A percentile compares a stretch with the other conserved stretches of the same genome.
These are phyloP conservation scores for Halcyon malimbica DNA, from an alignment of 2,113 vertebrate genomes.

Conservation along the genomic window DNA sequence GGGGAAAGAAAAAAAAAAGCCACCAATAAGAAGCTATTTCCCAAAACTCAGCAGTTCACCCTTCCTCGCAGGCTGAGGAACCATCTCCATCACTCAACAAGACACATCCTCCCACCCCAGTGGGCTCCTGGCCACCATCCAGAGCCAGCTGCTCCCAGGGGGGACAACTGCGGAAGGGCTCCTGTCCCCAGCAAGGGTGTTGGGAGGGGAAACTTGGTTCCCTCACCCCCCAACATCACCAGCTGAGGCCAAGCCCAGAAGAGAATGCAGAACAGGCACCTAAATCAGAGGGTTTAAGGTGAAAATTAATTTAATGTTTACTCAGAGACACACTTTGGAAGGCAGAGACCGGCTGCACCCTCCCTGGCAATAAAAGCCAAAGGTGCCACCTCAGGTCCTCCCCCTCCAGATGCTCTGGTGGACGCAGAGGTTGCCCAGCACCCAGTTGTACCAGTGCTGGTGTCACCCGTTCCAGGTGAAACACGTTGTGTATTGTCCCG, in stretches of 20 bases:
- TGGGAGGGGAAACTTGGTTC: accelerated
- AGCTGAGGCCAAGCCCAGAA: accelerated
- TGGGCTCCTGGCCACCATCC: accelerated
- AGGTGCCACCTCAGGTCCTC: too few species aligned
- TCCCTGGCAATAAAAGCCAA: too few species aligned
- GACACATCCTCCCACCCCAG: neutral
- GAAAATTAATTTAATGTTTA: neutral
- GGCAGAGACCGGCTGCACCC: accelerated
- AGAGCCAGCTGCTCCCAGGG: accelerated
- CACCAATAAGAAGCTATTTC: neutral
- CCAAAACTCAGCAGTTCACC: neutral
- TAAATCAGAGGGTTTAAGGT: accelerated
- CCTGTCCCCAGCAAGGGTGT: neutral
- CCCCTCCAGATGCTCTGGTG: too few species aligned
- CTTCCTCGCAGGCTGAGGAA: neutral
- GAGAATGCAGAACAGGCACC: neutral
- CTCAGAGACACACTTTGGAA: accelerated
- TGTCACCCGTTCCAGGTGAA: neutral
- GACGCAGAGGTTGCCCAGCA: too few species aligned
- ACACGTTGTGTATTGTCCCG: accelerated
- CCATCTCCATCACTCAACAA: neutral
- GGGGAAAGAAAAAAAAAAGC: neutral
- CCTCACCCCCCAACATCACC: neutral
- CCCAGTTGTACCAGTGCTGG: accelerated
- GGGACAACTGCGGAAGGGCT: neutral